Evolutionary conservation across 1,140 invertebrate species (phyloP), one percentile per base, ranked within the genome.

Genomic region (Tetragonula clypearis): DNA sequence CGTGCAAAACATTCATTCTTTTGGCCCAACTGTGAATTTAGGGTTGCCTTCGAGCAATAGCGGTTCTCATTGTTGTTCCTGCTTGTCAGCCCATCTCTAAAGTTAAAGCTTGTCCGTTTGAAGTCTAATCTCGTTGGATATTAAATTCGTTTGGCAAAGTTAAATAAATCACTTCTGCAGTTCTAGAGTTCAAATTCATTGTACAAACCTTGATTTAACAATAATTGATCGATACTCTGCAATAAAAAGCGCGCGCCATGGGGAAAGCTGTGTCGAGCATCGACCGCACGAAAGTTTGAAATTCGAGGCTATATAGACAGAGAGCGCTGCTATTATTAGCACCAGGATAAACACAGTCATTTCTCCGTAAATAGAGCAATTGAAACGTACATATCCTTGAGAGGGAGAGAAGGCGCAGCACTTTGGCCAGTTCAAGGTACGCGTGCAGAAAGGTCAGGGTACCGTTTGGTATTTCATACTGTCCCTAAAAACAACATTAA

Each of bases 331-430:
- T 91, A 91, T 91, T 91, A 91, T 91, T 91, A 91, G 88, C 60
- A 58, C 41, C 35, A 66, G 75, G 82, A 90, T 87, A 87, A 90
- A 89, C 88, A 73, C 81, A 85, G 62, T 68, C 86, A 78, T 91
- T 92, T 66, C 80, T 86, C 84, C 84, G 69, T 88, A 92, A 92
- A 92, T 90, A 92, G 90, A 92, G 74, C 82, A 90, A 91, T 92
- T 92, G 84, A 87, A 89, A 86, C 84, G 86, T 81, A n/a, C 79
- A n/a, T 91, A 87, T 82, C 87, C 90, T 91, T 92, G 91, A 76
- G 91, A 76, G 53, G 84, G 66, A 77, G 82, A 80, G 87, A 86
- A 86, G 87, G 84, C 87, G 76, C 88, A 79, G 81, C 60, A 82
- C 79, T 85, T 87, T 65, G 74, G 74, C 66, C 86, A 80, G 88